Percentiles rank a stretch among this genome's conserved stretches.
Evolutionary conservation across 2,797 vertebrate species (phyloP).

Genomic region (Eremophila alpestris): DNA sequence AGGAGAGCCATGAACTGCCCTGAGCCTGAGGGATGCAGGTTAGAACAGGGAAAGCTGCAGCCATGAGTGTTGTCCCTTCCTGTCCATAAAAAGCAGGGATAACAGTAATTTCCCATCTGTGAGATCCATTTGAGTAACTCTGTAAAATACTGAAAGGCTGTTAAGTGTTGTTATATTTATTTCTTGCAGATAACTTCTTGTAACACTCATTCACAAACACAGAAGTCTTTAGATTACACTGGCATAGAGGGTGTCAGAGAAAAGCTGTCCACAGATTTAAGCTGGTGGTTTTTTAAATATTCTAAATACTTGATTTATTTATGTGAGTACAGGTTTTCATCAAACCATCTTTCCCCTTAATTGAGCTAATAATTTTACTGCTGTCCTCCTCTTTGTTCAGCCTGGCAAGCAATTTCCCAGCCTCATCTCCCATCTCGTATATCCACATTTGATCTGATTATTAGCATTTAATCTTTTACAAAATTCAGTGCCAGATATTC

Average conservation of each 20-base stretch:
- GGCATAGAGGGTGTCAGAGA: neutral
- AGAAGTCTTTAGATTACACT: neutral
- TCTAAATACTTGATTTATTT: slow-evolving; percentile 55
- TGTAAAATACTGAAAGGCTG: neutral
- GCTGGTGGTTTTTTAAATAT: neutral
- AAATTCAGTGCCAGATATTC: neutral
- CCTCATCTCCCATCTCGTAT: slow-evolving; percentile 28
- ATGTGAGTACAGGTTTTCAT: slow-evolving; percentile 15
- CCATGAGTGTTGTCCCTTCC: neutral
- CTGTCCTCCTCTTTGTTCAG: slow-evolving; percentile 24
- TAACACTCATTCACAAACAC: neutral
- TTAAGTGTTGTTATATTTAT: neutral
- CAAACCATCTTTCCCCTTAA: slow-evolving; percentile 55
- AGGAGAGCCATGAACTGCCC: neutral
- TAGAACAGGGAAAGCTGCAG: neutral
- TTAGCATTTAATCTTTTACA: slow-evolving; percentile 38
- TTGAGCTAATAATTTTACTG: slow-evolving; percentile 62
- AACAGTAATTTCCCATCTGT: slow-evolving; percentile 24
- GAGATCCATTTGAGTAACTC: neutral
- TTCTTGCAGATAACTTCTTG: neutral
- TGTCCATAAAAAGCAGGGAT: neutral
- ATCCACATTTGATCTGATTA: slow-evolving; percentile 51
- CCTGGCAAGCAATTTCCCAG: slow-evolving; percentile 54
- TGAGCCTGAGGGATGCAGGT: neutral
- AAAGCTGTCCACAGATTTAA: neutral